These are phyloP conservation scores for Chaetura pelagica DNA, from an alignment of 2,113 vertebrate genomes.

Conservation along the genomic window DNA sequence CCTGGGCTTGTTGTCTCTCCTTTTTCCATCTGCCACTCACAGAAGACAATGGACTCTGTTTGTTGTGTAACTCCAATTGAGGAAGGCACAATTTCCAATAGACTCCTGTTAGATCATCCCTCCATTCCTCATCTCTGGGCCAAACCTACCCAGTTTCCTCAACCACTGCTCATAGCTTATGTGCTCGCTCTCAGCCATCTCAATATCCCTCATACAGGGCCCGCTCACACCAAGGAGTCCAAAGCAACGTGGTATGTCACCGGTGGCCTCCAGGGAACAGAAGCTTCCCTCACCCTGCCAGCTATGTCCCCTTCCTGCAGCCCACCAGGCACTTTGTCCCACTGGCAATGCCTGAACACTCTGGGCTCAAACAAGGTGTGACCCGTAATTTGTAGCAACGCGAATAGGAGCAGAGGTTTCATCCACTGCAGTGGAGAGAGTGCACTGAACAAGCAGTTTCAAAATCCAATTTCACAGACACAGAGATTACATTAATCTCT, in stretches of 20 bases:
- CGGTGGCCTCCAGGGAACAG: rapidly evolving
- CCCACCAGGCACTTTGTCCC: not conserved
- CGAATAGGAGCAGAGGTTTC: not conserved
- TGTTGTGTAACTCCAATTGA: not conserved
- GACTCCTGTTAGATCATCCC: not conserved
- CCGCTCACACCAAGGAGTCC: rapidly evolving
- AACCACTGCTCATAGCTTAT: rapidly evolving
- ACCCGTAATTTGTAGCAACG: not conserved
- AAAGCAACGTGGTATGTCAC: rapidly evolving
- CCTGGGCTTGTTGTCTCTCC: not conserved
- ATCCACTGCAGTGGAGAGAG: not conserved
- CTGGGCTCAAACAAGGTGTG: conserved; percentile 3
- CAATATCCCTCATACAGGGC: not conserved
- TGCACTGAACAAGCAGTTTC: conserved; percentile 29
- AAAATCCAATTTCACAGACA: conserved; percentile 64
- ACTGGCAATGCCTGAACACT: rapidly evolving
- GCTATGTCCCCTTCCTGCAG: not conserved
- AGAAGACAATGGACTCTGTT: not conserved
- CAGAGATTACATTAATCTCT: conserved; percentile 62
- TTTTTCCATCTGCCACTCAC: not conserved
- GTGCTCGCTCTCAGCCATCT: rapidly evolving
- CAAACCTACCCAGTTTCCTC: not conserved
- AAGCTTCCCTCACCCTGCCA: not conserved
- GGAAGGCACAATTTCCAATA: not conserved
- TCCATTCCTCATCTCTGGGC: not conserved